Conservation (phyloP, 2,888 invertebrate species). For the Mycalesis mineus region DNA sequence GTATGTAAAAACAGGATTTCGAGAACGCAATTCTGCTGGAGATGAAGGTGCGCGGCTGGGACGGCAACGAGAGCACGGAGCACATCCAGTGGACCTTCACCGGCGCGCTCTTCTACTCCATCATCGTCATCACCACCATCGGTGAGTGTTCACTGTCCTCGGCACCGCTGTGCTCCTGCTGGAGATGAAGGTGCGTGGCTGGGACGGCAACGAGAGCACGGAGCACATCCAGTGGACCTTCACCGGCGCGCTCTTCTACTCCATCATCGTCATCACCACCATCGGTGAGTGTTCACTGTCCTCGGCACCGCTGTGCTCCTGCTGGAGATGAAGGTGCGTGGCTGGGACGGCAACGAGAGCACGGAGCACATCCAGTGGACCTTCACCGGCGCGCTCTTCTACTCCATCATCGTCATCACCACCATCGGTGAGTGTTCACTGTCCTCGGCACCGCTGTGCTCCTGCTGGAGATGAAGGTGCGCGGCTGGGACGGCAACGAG, state of each 20-base stretch:
- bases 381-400: conserved; percentile 92
- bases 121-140: conserved; percentile 97
- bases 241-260: conserved; percentile 94
- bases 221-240: conserved; percentile 88
- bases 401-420: conserved; percentile 97
- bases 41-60: conserved; percentile 94
- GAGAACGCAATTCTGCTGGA: conserved; percentile 83
- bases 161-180: conserved; percentile 85
- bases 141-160: too few relatives aligned
- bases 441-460: too few relatives aligned
- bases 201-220: conserved; percentile 88
- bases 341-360: conserved; percentile 91
- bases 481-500: conserved; percentile 93
- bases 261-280: conserved; percentile 96
- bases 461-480: conserved; percentile 88
- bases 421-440: too few relatives aligned
- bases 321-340: conserved; percentile 90
- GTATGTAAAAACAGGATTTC: conserved; percentile 70
- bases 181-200: conserved; percentile 92
- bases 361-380: conserved; percentile 86
- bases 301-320: too few relatives aligned
- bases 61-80: conserved; percentile 83
- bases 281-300: too few relatives aligned
- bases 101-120: conserved; percentile 95
- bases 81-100: conserved; percentile 90